Conservation (phyloP, 2,888 invertebrate genomes). For the Caenorhabditis macrosperma region DNA sequence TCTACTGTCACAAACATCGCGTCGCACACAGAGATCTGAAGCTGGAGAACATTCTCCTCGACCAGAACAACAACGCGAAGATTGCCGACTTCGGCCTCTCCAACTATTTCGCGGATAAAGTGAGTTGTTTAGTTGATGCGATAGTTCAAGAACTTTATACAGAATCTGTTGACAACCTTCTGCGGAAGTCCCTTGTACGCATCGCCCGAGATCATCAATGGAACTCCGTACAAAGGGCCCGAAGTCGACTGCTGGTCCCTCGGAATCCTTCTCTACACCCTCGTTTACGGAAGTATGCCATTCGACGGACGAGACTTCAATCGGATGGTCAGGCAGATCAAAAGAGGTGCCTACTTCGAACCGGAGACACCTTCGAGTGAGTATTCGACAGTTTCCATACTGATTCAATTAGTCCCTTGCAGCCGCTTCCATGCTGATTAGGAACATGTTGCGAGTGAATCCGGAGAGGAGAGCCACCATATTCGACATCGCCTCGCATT, state of each 20-base stretch:
- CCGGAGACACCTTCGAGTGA: conserved; percentile 89
- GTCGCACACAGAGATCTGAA: conserved; percentile 83
- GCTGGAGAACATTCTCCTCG: conserved; percentile 82
- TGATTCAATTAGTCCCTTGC: conserved; percentile 60
- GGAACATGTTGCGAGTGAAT: conserved; percentile 94
- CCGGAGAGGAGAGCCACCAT: conserved; percentile 92
- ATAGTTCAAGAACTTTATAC: neutral
- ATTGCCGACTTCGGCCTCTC: conserved; percentile 99
- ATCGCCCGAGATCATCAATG: conserved; percentile 82
- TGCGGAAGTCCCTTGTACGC: conserved; percentile 83
- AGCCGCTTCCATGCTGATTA: conserved; percentile 94
- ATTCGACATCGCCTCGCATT: conserved; percentile 93
- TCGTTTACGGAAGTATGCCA: conserved; percentile 99
- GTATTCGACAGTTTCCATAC: neutral
- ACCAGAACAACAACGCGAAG: conserved; percentile 82
- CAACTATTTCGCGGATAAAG: conserved; percentile 86
- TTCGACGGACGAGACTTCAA: conserved; percentile 98
- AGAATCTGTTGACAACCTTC: conserved; percentile 81
- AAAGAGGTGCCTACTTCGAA: conserved; percentile 96
- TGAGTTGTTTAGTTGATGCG: conserved; percentile 4
- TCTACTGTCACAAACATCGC: conserved; percentile 92
- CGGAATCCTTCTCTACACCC: conserved; percentile 95
- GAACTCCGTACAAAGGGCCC: conserved; percentile 88
- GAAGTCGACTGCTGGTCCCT: conserved; percentile 90
- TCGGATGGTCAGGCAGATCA: conserved; percentile 95